phyloP scores from a whole-genome alignment of 2,113 vertebrate species.

The Rynchops niger region DNA sequence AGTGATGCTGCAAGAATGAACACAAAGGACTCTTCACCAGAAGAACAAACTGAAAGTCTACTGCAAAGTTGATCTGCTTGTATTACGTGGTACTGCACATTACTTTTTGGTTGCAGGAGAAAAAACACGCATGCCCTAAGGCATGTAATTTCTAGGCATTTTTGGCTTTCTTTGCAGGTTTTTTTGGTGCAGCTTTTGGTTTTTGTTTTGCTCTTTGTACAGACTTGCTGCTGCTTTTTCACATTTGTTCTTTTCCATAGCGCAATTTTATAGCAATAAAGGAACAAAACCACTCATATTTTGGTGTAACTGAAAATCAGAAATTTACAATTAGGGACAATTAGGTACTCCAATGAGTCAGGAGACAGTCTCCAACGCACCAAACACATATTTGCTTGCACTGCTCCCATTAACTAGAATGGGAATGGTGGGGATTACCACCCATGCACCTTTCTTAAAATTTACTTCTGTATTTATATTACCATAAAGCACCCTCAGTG shows the following conservation, averaged over 20 bases:
- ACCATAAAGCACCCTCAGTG: not conserved
- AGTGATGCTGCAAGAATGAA: slow-evolving; percentile 66
- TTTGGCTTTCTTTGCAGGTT: not conserved
- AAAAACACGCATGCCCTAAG: not conserved
- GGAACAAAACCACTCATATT: not conserved
- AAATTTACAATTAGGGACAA: not conserved
- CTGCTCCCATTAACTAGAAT: not conserved
- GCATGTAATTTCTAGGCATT: not conserved
- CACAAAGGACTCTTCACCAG: slow-evolving; percentile 83
- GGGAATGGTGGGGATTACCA: not conserved
- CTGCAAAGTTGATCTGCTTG: slow-evolving; percentile 32
- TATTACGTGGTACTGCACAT: not conserved
- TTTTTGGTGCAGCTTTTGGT: not conserved
- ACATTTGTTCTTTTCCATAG: not conserved
- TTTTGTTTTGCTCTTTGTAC: slow-evolving; percentile 44
- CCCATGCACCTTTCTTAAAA: not conserved
- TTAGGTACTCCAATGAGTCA: not conserved
- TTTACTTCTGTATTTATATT: not conserved
- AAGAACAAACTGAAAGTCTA: slow-evolving; percentile 85
- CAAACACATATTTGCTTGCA: not conserved
- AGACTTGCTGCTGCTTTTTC: slow-evolving; percentile 65
- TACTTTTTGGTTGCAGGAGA: slow-evolving; percentile 41
- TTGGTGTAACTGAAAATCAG: not conserved
- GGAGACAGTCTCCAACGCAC: not conserved
- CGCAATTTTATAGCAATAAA: not conserved